Conservation (phyloP, 2,888 invertebrate genomes). For the Cerastoderma edule region DNA sequence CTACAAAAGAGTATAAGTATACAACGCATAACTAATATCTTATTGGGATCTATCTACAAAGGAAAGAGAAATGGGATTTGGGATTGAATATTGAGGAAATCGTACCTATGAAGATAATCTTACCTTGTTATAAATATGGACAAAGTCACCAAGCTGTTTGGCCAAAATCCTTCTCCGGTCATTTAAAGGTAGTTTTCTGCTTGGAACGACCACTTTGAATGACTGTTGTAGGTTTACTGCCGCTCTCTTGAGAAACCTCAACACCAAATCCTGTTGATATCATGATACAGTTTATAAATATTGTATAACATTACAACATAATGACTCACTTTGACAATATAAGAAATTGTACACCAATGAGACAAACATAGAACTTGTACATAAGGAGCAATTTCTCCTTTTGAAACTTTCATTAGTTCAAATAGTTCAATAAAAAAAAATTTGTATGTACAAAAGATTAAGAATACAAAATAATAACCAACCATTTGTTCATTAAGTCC, state of each 20-base stretch:
- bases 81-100: no score
- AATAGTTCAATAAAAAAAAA: no score
- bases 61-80: no score
- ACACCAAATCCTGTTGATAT: slow-evolving; percentile 80
- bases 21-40: no score
- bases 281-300: background rate
- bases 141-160: slow-evolving; percentile 83
- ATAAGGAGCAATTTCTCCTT: no score
- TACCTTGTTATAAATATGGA: slow-evolving; percentile 83
- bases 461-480: no score
- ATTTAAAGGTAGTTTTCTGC: slow-evolving; percentile 79
- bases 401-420: no score
- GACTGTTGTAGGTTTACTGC: slow-evolving; percentile 83
- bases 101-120: background rate
- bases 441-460: background rate
- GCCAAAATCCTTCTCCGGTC: slow-evolving; percentile 82
- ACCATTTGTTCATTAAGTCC: slow-evolving; percentile 84
- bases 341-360: no score
- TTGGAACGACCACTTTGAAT: slow-evolving; percentile 83
- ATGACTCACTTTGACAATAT: no score
- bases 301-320: background rate
- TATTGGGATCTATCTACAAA: no score
- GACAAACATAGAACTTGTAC: no score
- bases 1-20: no score
- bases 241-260: slow-evolving; percentile 83